phyloP scores from a whole-genome alignment of 1,140 invertebrate genomes.

The Zaprionus ghesquierei region DNA sequence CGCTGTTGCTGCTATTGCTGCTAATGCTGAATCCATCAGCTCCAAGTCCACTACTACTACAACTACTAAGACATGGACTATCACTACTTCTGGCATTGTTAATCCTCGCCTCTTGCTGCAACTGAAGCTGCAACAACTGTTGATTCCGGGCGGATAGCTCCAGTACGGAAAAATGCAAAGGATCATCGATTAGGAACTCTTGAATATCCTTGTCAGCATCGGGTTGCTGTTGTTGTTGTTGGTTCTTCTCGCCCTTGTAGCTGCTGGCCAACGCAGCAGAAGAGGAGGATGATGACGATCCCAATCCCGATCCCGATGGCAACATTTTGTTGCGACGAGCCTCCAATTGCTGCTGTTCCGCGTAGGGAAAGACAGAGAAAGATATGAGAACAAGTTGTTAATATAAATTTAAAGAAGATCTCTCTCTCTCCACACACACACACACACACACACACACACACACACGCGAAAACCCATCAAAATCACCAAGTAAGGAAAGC shows the following conservation, averaged over 20 bases:
- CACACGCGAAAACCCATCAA: too few species aligned
- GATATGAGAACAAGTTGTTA: background rate
- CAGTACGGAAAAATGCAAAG: conserved; percentile 54
- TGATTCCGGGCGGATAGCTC: conserved; percentile 42
- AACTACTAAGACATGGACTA: too few species aligned
- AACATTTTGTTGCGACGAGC: conserved; percentile 14
- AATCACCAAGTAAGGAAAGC: too few species aligned
- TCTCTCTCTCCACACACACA: background rate
- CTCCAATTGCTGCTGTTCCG: conserved; percentile 31
- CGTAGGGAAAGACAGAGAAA: background rate
- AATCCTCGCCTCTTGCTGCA: too few species aligned
- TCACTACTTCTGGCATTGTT: too few species aligned
- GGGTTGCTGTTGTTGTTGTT: conserved; percentile 15
- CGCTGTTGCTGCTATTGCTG: background rate
- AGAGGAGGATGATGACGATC: background rate
- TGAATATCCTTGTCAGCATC: conserved; percentile 21
- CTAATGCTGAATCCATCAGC: background rate
- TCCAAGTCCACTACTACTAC: conserved; percentile 6
- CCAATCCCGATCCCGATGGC: background rate
- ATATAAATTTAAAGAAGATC: background rate
- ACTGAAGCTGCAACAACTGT: conserved; percentile 30
- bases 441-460: background rate
- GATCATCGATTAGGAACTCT: conserved; percentile 70
- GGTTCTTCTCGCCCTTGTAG: conserved; percentile 32
- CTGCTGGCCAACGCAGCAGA: background rate